Conservation (phyloP, 2,797 vertebrate genomes). For the Pseudochromis fuscus region DNA sequence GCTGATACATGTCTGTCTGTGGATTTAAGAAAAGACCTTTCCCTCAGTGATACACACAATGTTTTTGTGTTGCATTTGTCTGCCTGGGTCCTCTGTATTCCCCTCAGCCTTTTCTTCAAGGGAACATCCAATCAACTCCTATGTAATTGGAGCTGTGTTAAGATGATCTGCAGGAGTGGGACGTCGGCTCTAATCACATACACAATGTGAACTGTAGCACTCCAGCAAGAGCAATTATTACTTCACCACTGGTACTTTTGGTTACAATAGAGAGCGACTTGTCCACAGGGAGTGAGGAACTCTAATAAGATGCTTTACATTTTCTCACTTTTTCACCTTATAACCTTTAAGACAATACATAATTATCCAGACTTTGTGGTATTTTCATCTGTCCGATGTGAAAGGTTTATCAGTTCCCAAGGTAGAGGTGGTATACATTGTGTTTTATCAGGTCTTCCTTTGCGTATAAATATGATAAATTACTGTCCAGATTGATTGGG, state of each 20-base stretch:
- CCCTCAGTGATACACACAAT: conserved; percentile 5
- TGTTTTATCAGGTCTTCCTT: conserved; percentile 12
- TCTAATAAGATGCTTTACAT: conserved; percentile 46
- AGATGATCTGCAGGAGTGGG: conserved; percentile 65
- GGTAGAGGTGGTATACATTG: conserved; percentile 6
- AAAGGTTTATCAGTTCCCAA: conserved; percentile 26
- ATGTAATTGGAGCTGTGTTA: conserved; percentile 70
- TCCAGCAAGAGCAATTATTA: conserved; percentile 63
- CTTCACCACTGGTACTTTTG: conserved; percentile 56
- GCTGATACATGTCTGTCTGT: background rate
- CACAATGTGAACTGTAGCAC: conserved; percentile 44
- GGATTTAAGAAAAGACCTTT: conserved; percentile 12
- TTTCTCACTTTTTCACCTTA: conserved; percentile 48
- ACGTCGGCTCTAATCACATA: conserved; percentile 52
- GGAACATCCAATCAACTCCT: conserved; percentile 66
- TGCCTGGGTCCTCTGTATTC: conserved; percentile 39
- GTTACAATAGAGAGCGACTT: conserved; percentile 29
- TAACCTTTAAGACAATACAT: conserved; percentile 56
- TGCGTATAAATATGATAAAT: background rate
- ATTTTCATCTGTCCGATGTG: conserved; percentile 14
- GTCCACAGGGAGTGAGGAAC: conserved; percentile 39
- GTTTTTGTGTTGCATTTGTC: conserved; percentile 32
- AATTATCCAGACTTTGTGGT: conserved; percentile 43
- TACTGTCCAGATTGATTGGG: background rate
- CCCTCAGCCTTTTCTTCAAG: conserved; percentile 46